Evolutionary conservation across 2,797 vertebrate species (phyloP).

Genomic region (Dipus sagitta): DNA sequence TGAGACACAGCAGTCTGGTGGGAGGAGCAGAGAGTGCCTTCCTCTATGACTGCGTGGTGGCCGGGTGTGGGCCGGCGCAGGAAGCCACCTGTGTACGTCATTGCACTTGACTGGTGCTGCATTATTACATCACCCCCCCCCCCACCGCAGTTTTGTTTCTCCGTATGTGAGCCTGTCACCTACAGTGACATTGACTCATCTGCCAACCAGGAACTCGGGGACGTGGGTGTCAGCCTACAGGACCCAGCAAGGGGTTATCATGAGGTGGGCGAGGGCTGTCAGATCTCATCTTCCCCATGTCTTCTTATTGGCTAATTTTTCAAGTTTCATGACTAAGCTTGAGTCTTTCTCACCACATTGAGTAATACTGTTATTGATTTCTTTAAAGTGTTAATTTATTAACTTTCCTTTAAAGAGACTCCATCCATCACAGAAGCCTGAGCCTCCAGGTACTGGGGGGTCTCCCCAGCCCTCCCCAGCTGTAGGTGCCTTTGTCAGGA

Average conservation of each 20-base stretch:
- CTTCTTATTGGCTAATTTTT: constrained; percentile 23
- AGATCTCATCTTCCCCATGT: neutral
- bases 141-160: neutral
- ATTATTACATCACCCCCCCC: fast-evolving
- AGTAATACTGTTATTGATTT: constrained; percentile 48
- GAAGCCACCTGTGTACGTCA: fast-evolving
- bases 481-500: neutral
- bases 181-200: constrained; percentile 2
- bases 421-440: neutral
- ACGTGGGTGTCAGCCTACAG: neutral
- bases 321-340: constrained; percentile 16
- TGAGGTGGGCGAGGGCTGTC: neutral
- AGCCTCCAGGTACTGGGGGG: fast-evolving
- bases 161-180: neutral
- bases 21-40: neutral
- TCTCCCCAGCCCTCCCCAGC: neutral
- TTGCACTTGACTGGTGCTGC: neutral
- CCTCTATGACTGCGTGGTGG: neutral
- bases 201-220: neutral
- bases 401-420: constrained; percentile 43
- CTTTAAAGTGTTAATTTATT: constrained; percentile 58
- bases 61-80: neutral
- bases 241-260: neutral
- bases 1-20: neutral
- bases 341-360: constrained; percentile 43